Percentiles rank a stretch among this genome's conserved stretches.
phyloP scores from a whole-genome alignment of 2,888 invertebrate species.

The Nymphalis polychloros region DNA sequence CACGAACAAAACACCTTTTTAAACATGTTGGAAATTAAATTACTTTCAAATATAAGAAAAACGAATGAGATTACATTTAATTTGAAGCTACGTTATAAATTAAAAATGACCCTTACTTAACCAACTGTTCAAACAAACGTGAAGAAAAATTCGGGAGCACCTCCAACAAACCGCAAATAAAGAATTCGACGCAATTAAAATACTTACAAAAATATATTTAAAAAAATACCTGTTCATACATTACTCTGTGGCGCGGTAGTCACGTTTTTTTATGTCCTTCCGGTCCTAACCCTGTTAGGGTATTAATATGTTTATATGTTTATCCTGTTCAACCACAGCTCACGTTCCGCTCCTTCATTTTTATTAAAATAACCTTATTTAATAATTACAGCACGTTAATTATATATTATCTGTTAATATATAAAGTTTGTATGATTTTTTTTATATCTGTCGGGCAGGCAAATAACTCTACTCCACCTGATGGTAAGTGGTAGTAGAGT shows the following conservation, averaged over 20 bases:
- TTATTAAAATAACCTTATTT: not conserved
- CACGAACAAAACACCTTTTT: too few relatives aligned
- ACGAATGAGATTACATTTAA: not conserved
- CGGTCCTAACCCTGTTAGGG: slow-evolving; percentile 37
- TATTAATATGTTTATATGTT: slow-evolving; percentile 20
- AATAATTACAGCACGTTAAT: too few relatives aligned
- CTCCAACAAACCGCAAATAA: slow-evolving; percentile 11
- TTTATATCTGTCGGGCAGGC: too few relatives aligned
- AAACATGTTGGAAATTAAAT: not conserved
- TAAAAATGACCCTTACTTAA: slow-evolving; percentile 8
- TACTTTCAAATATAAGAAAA: too few relatives aligned
- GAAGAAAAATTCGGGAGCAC: slow-evolving; percentile 8
- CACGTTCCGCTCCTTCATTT: not conserved
- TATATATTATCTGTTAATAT: not conserved
- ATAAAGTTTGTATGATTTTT: too few relatives aligned
- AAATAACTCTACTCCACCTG: too few relatives aligned
- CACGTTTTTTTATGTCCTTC: slow-evolving; percentile 53
- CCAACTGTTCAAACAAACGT: not conserved
- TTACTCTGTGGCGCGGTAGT: slow-evolving; percentile 37
- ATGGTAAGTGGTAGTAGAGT: too few relatives aligned
- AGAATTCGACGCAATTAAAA: slow-evolving; percentile 24
- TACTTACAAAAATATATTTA: slow-evolving; percentile 24
- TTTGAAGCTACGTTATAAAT: not conserved
- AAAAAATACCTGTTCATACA: slow-evolving; percentile 28
- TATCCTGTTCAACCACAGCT: slow-evolving; percentile 4